These are phyloP conservation scores for Stegastes partitus DNA, from an alignment of 2,113 vertebrate genomes.

Conservation along the genomic window DNA sequence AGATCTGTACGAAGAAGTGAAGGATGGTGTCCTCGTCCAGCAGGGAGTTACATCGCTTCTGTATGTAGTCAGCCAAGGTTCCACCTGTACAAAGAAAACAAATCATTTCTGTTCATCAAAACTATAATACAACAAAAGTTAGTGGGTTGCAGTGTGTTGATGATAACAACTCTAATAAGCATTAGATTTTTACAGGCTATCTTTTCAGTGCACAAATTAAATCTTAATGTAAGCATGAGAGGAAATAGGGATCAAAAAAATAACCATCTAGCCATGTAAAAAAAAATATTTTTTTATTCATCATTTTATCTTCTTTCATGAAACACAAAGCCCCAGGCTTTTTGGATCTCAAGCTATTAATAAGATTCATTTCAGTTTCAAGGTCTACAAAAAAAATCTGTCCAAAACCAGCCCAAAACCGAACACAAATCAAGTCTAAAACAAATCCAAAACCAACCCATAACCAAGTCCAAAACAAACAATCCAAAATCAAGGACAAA, in stretches of 20 bases:
- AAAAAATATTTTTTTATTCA: too few species aligned
- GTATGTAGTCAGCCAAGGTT: slow-evolving; percentile 96
- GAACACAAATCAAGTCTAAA: too few species aligned
- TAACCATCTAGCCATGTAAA: slow-evolving; percentile 1
- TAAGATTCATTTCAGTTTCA: background rate
- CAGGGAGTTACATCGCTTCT: slow-evolving; percentile 96
- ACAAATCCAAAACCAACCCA: too few species aligned
- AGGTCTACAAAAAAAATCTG: background rate
- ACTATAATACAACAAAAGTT: background rate
- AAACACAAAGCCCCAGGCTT: background rate
- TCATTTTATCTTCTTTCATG: background rate
- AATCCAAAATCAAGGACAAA: too few species aligned
- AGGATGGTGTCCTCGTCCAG: slow-evolving; percentile 98
- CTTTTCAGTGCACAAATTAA: background rate
- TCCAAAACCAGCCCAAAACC: too few species aligned
- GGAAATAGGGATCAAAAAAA: background rate
- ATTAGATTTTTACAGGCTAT: slow-evolving; percentile 1
- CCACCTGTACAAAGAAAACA: slow-evolving; percentile 86
- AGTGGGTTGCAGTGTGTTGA: background rate
- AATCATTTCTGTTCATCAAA: background rate
- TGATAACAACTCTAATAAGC: background rate
- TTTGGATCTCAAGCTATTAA: background rate
- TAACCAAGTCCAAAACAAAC: too few species aligned
- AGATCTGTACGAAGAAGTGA: slow-evolving; percentile 98
- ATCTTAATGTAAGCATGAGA: background rate